These are phyloP conservation scores for Chaetodon auriga DNA, from an alignment of 2,113 vertebrate species.

Conservation along the genomic window DNA sequence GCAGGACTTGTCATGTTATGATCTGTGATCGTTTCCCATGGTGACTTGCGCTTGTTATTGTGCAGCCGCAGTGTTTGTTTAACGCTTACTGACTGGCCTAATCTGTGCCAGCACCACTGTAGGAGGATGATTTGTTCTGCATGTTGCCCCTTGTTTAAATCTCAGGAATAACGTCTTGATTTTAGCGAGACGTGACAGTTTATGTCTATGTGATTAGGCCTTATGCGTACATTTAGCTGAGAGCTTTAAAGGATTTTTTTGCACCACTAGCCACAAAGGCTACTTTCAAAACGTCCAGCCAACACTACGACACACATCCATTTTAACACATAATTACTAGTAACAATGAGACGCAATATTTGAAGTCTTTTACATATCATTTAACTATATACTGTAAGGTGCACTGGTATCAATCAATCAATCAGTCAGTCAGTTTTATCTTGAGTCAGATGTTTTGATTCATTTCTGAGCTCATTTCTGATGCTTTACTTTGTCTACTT, in stretches of 20 bases:
- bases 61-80: not conserved
- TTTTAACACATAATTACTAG: not conserved
- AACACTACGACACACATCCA: not conserved
- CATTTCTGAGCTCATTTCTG: not conserved
- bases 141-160: not conserved
- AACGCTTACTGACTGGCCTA: not conserved
- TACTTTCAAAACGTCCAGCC: not conserved
- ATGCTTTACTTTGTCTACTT: not conserved
- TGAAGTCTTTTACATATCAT: too few species aligned
- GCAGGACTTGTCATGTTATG: not conserved
- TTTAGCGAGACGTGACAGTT: not conserved
- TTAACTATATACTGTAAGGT: not conserved
- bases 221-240: not conserved
- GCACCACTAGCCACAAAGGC: not conserved
- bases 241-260: not conserved
- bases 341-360: not conserved
- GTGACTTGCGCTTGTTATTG: too few species aligned
- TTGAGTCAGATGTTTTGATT: not conserved
- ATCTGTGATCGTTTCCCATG: not conserved
- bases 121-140: not conserved
- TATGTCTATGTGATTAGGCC: not conserved
- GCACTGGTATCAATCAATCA: not conserved
- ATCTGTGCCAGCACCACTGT: constrained; percentile 1
- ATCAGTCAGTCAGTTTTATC: too few species aligned
- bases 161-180: not conserved